A percentile compares a stretch with the other conserved stretches of the same genome.
Evolutionary conservation across 1,140 invertebrate genomes (phyloP).

Genomic region (Helicoverpa zea): DNA sequence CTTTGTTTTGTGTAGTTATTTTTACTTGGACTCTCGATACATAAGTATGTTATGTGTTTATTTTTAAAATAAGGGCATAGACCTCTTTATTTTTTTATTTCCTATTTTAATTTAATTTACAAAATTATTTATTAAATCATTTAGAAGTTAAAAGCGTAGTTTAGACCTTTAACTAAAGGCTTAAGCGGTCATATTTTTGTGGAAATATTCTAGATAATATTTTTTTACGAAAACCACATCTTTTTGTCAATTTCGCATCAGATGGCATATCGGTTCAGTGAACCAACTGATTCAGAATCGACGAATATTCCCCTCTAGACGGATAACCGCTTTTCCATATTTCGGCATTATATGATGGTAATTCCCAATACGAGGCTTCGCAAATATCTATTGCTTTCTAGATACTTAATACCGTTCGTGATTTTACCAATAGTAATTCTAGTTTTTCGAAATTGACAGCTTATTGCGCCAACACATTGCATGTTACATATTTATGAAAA

Average conservation of each 20-base stretch:
- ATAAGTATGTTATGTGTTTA: no score
- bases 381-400: background rate
- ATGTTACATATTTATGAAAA: no score
- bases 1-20: background rate
- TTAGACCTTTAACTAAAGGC: no score
- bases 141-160: no score
- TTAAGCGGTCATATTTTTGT: background rate
- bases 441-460: background rate
- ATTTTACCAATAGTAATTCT: background rate
- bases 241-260: slow-evolving; percentile 22
- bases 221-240: background rate
- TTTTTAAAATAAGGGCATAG: no score
- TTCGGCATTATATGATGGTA: slow-evolving; percentile 17
- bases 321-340: slow-evolving; percentile 24
- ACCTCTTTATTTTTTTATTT: no score
- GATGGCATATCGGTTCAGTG: slow-evolving; percentile 19
- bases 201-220: background rate
- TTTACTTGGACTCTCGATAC: no score
- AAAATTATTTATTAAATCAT: no score
- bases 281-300: slow-evolving; percentile 16
- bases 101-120: no score
- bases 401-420: background rate
- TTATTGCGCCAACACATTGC: background rate
- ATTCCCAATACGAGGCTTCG: slow-evolving; percentile 5
- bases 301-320: slow-evolving; percentile 4